phyloP scores from a whole-genome alignment of 2,113 vertebrate species.

The Bagarius yarrelli region DNA sequence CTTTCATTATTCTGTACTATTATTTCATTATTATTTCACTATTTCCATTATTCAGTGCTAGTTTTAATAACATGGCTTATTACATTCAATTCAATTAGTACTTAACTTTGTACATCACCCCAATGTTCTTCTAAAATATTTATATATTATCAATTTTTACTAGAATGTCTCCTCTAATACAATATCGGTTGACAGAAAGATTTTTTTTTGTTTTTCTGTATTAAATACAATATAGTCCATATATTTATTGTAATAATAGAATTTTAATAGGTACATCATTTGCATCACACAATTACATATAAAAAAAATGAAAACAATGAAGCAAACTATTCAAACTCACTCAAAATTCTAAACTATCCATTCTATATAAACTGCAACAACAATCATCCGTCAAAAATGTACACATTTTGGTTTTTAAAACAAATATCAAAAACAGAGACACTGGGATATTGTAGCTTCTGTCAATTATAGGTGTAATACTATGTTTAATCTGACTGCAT shows the following conservation, averaged over 20 bases:
- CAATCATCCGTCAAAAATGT: constrained; percentile 36
- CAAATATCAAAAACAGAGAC: constrained; percentile 11
- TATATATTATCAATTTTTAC: neutral
- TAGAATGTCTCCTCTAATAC: neutral
- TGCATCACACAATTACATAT: neutral
- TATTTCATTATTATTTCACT: neutral
- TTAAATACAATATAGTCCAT: neutral
- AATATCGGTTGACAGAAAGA: neutral
- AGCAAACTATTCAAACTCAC: constrained; percentile 24
- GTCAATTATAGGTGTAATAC: constrained; percentile 29
- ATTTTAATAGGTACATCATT: constrained; percentile 39
- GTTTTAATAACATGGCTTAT: neutral
- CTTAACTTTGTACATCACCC: neutral
- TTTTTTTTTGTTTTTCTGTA: neutral
- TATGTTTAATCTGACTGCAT: constrained; percentile 21
- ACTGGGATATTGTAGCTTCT: constrained; percentile 11
- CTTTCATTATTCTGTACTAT: too few species aligned
- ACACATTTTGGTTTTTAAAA: constrained; percentile 42
- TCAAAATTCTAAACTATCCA: constrained; percentile 18
- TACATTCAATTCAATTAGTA: neutral
- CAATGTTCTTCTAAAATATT: neutral
- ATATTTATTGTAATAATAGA: constrained; percentile 12
- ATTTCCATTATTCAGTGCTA: neutral
- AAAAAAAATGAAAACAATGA: constrained; percentile 15
- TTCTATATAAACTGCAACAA: constrained; percentile 3